These are phyloP conservation scores for Paraescarpia echinospica DNA, from an alignment of 1,140 invertebrate species.

Conservation along the genomic window DNA sequence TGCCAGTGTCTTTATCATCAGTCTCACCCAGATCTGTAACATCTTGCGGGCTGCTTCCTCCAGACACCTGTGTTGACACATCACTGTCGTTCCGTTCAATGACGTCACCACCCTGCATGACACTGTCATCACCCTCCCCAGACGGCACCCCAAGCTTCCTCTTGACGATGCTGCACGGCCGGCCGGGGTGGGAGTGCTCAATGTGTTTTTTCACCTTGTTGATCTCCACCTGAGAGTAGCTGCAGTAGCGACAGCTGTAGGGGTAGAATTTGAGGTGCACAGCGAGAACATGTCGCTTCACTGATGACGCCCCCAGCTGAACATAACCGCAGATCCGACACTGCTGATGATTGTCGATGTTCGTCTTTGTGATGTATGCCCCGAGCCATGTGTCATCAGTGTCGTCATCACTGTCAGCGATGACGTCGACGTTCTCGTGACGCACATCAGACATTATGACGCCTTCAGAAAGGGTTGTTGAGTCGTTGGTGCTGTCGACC, in stretches of 20 bases:
- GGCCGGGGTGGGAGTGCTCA: conserved; percentile 20
- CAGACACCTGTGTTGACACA: background rate
- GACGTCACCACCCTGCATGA: background rate
- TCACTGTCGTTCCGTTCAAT: background rate
- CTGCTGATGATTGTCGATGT: background rate
- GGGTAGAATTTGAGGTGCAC: conserved; percentile 29
- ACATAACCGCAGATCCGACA: conserved; percentile 27
- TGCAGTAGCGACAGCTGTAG: conserved; percentile 24
- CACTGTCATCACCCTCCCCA: background rate
- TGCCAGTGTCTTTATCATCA: background rate
- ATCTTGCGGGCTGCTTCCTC: conserved; percentile 11
- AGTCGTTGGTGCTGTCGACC: background rate
- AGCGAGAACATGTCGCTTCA: conserved; percentile 22
- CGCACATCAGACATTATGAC: background rate
- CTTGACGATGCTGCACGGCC: background rate
- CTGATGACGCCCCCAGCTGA: conserved; percentile 24
- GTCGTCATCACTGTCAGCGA: background rate
- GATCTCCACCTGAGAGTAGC: conserved; percentile 21
- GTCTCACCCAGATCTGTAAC: background rate
- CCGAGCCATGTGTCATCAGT: conserved; percentile 17
- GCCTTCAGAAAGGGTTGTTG: background rate
- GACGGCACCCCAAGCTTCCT: background rate
- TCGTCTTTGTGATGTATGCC: conserved; percentile 21
- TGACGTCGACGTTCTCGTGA: background rate
- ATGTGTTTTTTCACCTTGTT: conserved; percentile 28